Evolutionary conservation across 2,797 vertebrate genomes (phyloP), one percentile per base, ranked within the genome.

Genomic region (Centropyge bicolor): DNA sequence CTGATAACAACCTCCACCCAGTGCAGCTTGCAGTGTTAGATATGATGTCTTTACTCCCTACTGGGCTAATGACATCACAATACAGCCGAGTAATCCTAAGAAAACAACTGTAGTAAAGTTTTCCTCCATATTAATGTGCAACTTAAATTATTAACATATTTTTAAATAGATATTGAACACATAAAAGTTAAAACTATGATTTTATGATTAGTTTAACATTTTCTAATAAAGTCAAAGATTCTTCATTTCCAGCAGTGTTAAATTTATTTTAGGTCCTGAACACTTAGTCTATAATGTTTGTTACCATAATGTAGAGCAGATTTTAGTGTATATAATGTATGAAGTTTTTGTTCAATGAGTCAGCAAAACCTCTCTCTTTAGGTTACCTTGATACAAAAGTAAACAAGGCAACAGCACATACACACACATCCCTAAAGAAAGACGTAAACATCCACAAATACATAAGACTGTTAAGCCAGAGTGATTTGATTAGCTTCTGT

Each of bases 1-100:
- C 82, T 85, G 90, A 94, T 91, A 91, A 91, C 40, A 80, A 75
- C 84, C 93, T 83, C 88, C 89, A 36, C 93, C 94, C 90, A 74
- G 60, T 68, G 86, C 86, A 84, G 87, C 89, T 85, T 93, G 90
- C 72, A 24, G 67, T 20, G 45, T 22, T 6, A 93, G 93, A 96
- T 95, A 95, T 80, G 86, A 89, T 11, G 62, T 83, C 65, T 70
- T 64, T 17, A 74, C 78, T 31, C 55, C 24, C 60, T 38, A 1
- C 57, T 64, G 69, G 51, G 63, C 85, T 64, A 82, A 82, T 84
- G 68, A 88, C 76, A 83, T 86, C 66, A 81, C 12, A 66, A 57
- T 14, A 70, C 35, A 48, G 35, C n/a, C n/a, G n/a, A n/a, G n/a
- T n/a, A n/a, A n/a, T n/a, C n/a, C 27, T 48, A 87, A 64, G 71